These are phyloP conservation scores for Poicephalus meyeri DNA, from an alignment of 2,113 vertebrate species.

Conservation along the genomic window DNA sequence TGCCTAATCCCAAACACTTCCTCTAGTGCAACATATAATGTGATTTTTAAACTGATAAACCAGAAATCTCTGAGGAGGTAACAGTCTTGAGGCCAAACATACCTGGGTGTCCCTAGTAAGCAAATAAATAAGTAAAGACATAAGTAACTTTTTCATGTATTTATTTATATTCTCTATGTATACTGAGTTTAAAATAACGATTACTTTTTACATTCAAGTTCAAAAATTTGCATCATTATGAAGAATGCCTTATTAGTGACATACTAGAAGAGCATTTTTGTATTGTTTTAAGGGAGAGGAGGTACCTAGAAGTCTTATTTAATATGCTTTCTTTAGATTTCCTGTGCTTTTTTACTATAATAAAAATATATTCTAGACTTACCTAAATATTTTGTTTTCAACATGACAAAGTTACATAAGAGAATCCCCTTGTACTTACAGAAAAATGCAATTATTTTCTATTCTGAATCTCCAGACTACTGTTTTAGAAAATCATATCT, in stretches of 20 bases:
- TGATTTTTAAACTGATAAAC: neutral
- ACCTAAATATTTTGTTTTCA: constrained; percentile 79
- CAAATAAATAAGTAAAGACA: neutral
- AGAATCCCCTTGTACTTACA: constrained; percentile 83
- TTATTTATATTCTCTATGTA: neutral
- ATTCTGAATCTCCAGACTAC: constrained; percentile 93
- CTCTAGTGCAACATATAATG: neutral
- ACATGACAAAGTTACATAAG: constrained; percentile 84
- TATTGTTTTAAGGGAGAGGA: neutral
- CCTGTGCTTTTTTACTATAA: constrained; percentile 63
- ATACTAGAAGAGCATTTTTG: neutral
- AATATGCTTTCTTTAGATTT: neutral
- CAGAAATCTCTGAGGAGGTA: neutral
- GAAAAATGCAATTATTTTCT: constrained; percentile 96
- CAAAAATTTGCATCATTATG: neutral
- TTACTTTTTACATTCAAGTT: neutral
- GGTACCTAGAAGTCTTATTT: neutral
- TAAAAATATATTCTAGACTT: constrained; percentile 76
- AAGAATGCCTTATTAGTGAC: neutral
- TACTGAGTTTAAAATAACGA: neutral
- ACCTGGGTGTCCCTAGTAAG: neutral
- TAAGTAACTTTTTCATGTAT: neutral
- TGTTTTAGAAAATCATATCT: constrained; percentile 96
- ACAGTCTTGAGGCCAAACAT: neutral
- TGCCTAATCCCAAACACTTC: neutral